Evolutionary conservation across 2,113 vertebrate genomes (phyloP).

Genomic region (Coptodon bakossiorum): DNA sequence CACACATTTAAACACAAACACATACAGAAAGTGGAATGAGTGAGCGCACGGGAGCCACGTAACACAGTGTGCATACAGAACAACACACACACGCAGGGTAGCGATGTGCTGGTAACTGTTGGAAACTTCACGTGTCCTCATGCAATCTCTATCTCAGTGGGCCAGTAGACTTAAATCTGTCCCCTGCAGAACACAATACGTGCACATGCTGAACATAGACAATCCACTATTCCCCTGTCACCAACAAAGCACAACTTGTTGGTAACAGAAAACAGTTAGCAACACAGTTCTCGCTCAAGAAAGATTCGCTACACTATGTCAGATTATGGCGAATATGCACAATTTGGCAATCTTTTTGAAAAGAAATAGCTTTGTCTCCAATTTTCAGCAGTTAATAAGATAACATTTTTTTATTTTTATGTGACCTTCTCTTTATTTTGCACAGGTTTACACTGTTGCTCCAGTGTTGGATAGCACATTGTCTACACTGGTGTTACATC

Average conservation of each 20-base stretch:
- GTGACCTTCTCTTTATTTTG: not conserved
- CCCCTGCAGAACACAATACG: conserved; percentile 45
- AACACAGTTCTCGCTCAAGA: not conserved
- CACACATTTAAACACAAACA: conserved; percentile 27
- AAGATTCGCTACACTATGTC: not conserved
- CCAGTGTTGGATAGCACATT: not conserved
- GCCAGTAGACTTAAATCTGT: conserved; percentile 53
- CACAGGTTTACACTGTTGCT: not conserved
- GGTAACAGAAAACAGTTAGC: not conserved
- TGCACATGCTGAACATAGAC: conserved; percentile 25
- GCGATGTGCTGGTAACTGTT: conserved; percentile 43
- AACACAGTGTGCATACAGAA: conserved; percentile 12
- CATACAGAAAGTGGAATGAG: conserved; percentile 5
- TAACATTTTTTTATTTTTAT: not conserved
- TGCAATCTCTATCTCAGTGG: conserved; percentile 66
- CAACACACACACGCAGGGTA: conserved; percentile 18
- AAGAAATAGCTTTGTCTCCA: not conserved
- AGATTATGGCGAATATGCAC: not conserved
- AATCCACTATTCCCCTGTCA: conserved; percentile 2
- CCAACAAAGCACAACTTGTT: not conserved
- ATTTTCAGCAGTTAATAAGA: not conserved
- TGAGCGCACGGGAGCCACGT: not conserved
- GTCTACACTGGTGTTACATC: not conserved
- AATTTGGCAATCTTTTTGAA: not conserved
- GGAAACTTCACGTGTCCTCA: conserved; percentile 57